These are phyloP conservation scores for Rutpela maculata DNA, from an alignment of 2,888 invertebrate species.

Conservation along the genomic window DNA sequence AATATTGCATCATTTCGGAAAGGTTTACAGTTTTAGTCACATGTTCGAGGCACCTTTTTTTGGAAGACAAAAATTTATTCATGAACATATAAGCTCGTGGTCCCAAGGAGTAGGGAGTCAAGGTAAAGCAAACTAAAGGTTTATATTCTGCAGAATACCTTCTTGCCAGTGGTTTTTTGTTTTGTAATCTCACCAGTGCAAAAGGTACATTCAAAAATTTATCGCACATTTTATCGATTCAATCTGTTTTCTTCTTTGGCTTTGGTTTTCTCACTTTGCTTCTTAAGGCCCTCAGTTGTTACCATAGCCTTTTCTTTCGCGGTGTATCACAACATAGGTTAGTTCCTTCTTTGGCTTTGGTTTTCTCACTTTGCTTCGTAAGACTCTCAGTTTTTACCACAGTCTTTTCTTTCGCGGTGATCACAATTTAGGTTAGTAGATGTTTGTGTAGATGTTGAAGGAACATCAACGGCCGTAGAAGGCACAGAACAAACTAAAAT, in stretches of 20 bases:
- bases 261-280: no score
- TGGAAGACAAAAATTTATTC: slow-evolving; percentile 25
- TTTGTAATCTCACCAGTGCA: slow-evolving; percentile 30
- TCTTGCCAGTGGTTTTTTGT: no score
- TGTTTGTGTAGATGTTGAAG: slow-evolving; percentile 35
- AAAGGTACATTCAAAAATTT: slow-evolving; percentile 28
- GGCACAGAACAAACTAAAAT: not conserved
- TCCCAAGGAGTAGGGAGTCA: no score
- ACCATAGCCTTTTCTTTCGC: slow-evolving; percentile 10
- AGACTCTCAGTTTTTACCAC: no score
- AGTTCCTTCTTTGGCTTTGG: no score
- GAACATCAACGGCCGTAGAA: no score
- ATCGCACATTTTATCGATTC: slow-evolving; percentile 30
- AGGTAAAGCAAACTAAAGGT: slow-evolving; percentile 36
- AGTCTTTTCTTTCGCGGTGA: no score
- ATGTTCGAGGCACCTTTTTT: slow-evolving; percentile 26
- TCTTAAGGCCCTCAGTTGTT: slow-evolving; percentile 15
- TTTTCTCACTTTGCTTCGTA: no score
- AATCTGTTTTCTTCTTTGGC: not conserved
- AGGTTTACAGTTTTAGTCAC: no score
- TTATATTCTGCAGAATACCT: slow-evolving; percentile 41
- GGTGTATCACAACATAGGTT: slow-evolving; percentile 15
- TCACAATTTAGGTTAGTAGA: no score
- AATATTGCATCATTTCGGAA: no score
- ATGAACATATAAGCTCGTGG: slow-evolving; percentile 38